phyloP scores from a whole-genome alignment of 2,113 vertebrate genomes.

The Pelmatolapia mariae region DNA sequence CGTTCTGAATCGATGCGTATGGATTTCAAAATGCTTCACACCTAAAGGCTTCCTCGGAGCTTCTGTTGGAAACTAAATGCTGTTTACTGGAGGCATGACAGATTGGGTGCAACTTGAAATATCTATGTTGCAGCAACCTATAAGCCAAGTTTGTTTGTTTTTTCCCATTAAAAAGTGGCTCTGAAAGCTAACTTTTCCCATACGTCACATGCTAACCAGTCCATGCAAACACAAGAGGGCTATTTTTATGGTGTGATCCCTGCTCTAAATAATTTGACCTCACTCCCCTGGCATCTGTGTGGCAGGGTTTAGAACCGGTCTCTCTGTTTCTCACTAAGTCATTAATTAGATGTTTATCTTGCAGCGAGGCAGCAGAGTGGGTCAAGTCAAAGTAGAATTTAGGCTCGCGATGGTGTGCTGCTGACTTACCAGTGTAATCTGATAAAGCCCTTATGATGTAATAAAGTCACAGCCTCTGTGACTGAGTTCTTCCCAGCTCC shows the following conservation, averaged over 20 bases:
- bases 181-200: not conserved
- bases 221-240: not conserved
- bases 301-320: constrained; percentile 27
- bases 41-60: not conserved
- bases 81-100: not conserved
- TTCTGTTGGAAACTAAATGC: not conserved
- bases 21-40: not conserved
- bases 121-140: not conserved
- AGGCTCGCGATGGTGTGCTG: not conserved
- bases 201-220: not conserved
- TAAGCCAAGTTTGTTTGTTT: not conserved
- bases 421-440: not conserved
- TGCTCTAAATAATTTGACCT: constrained; percentile 1
- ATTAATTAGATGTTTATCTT: constrained; percentile 18
- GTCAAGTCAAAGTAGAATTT: not conserved
- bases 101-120: not conserved
- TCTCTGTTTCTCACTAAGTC: not conserved
- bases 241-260: not conserved
- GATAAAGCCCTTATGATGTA: not conserved
- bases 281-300: not conserved
- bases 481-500: not conserved
- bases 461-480: not conserved
- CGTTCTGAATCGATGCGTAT: not conserved
- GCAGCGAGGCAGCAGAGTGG: not conserved
- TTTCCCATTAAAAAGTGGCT: not conserved